Base-by-base conservation (phyloP, 2,113 vertebrate genomes). In the Lutjanus erythropterus region DNA sequence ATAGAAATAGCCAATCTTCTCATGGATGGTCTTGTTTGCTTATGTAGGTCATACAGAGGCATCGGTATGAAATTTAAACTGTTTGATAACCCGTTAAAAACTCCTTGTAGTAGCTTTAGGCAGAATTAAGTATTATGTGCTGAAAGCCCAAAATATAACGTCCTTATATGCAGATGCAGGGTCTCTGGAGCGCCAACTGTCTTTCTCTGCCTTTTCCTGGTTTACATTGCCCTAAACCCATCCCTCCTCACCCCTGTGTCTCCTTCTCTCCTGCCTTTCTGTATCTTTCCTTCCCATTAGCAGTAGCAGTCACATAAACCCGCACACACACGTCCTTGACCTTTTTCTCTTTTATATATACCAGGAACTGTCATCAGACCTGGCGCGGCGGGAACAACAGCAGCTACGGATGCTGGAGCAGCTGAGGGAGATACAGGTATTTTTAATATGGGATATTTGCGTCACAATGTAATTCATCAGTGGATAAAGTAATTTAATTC, bases 401-500 rank as follows among this genome's bases (percentile, higher is more conserved):
- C 97, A 97, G 81, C 85, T 96, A 35, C 92, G 92, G 77, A 97
- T 98, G 95, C 81, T 98, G 86, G 93, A 95, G 25, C 96, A 96
- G 80, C 92, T 99, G n/a, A 97, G 94, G 75, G 96, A 97, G 75
- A 94, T 98, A 61, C 92, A 97, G 95, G 94, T 90, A 81, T 84
- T 59, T n/a, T 44, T 71, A 37, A 14, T 73, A 35, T 50, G 27
- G 11, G 42, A 71, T 47, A 41, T 6, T n/a, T 67, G 2, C 14
- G 2, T 49, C 55, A 39, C 35, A 11, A 23, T 10, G 18, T 27
- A 21, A 60, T 55, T 80, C 25, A 55, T 31, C 6, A 37, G 61
- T 19, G 6, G 16, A 47, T 12, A 37, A n/a, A 33, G 1, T 83
- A 5, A 65, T 82, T 78, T 52, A 29, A 56, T 29, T 33, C 31